Percentiles rank a stretch among this genome's conserved stretches.
These are phyloP conservation scores for Mechanitis mazaeus DNA, from an alignment of 2,888 invertebrate species.

Conservation along the genomic window DNA sequence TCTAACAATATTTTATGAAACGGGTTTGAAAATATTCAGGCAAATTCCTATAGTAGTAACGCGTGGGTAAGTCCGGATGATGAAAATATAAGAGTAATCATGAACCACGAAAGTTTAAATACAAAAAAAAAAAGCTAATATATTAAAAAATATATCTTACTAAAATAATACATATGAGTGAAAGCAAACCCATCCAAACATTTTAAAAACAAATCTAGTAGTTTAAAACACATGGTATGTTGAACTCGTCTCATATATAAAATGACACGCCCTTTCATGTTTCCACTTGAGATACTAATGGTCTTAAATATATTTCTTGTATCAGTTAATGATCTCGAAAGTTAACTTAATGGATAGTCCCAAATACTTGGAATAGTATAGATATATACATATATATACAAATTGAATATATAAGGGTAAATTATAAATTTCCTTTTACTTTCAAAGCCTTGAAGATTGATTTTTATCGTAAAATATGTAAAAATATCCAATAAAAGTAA, in stretches of 20 bases:
- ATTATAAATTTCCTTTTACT: neutral
- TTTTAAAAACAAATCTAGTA: neutral
- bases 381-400: neutral
- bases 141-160: too few relatives aligned
- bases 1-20: too few relatives aligned
- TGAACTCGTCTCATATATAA: neutral
- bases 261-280: conserved; percentile 4
- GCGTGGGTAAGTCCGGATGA: too few relatives aligned
- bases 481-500: conserved; percentile 7
- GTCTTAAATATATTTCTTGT: conserved; percentile 27
- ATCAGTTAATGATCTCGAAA: conserved; percentile 48
- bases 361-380: neutral
- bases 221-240: neutral
- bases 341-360: conserved; percentile 28
- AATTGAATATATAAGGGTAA: neutral
- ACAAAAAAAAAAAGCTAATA: too few relatives aligned
- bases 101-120: too few relatives aligned
- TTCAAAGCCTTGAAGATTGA: too few relatives aligned
- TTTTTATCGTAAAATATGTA: neutral
- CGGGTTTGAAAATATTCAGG: too few relatives aligned
- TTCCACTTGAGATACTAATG: conserved; percentile 17
- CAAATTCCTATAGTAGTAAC: too few relatives aligned
- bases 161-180: too few relatives aligned
- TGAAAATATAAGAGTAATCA: too few relatives aligned
- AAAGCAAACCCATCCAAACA: too few relatives aligned